A percentile compares a stretch with the other conserved stretches of the same genome.
These are phyloP conservation scores for Psophia crepitans DNA, from an alignment of 2,113 vertebrate species.

Conservation along the genomic window DNA sequence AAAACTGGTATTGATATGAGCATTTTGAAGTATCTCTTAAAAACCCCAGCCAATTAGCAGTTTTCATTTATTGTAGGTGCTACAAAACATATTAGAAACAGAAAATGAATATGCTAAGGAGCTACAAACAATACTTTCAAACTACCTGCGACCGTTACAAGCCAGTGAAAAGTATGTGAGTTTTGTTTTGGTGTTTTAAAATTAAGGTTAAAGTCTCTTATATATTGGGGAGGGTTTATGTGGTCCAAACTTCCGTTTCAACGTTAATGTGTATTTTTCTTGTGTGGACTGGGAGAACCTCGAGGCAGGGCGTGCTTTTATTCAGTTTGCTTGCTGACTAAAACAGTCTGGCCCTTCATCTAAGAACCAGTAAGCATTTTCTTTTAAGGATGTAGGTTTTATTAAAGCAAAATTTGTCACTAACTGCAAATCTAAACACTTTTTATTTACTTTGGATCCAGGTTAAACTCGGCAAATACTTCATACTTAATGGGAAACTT, in stretches of 20 bases:
- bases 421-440: neutral
- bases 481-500: slow-evolving; percentile 92
- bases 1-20: neutral
- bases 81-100: slow-evolving; percentile 99
- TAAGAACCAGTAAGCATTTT: neutral
- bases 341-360: neutral
- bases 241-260: neutral
- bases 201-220: neutral
- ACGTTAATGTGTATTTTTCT: neutral
- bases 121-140: slow-evolving; percentile 91
- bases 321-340: neutral
- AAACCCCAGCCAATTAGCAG: neutral
- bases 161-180: slow-evolving; percentile 89
- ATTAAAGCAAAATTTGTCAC: neutral
- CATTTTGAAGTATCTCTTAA: neutral
- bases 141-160: slow-evolving; percentile 91
- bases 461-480: slow-evolving; percentile 82
- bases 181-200: neutral
- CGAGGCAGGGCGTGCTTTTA: neutral
- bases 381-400: neutral
- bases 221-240: neutral
- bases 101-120: slow-evolving; percentile 97
- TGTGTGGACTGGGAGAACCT: neutral
- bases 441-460: slow-evolving; percentile 60
- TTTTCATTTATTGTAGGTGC: slow-evolving; percentile 81